Evolutionary conservation across 1,140 invertebrate genomes (phyloP), one percentile per base, ranked within the genome.

Genomic region (roundworm (Caenorhabditis elegans)): DNA sequence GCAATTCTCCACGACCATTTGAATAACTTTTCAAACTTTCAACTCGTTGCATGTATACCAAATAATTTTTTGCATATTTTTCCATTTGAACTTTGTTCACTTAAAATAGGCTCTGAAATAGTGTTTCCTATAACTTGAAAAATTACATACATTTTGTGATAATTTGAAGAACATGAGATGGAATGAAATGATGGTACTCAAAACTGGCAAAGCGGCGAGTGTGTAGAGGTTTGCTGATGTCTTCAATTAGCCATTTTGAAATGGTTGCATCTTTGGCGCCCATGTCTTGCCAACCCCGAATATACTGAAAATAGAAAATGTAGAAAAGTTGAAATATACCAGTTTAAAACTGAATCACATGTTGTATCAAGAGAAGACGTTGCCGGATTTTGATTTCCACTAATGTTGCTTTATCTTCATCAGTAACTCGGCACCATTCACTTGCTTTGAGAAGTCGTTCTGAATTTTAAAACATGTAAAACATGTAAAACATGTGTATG

Each of bases 181-280:
- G 60, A 22, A 70, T 70, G 34, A 70, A 70, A 22, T 70, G 60
- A 39, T 70, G 60, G n/a, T 70, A 70, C n/a, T 70, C 60, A 39
- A 70, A 70, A 31, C 60, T 70, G 19, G 60, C 60, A 10, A 70
- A 70, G 34, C 60, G 60, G 22, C 60, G 60, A 22, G 60, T 34
- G 34, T 70, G 60, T 10, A 70, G 34, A 6, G 60, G 60, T 22
- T 39, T 39, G 34, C 10, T 43, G 34, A 70, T 5, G n/a, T 70
- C 60, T 3, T 70, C 60, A 19, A 17, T 10, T 0, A 70, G 34
- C 60, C 60, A 70, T 11, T 70, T 43, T 17, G 34, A 31, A 19
- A 70, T 19, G 34, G 24, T 31, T 6, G 5, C n/a, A 26, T 70
- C 60, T n/a, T 70, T 70, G 34, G 22, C 34, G 22, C 34, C 34